Conservation (phyloP, 2,888 invertebrate genomes). For the Trichogramma dendrolimi region DNA sequence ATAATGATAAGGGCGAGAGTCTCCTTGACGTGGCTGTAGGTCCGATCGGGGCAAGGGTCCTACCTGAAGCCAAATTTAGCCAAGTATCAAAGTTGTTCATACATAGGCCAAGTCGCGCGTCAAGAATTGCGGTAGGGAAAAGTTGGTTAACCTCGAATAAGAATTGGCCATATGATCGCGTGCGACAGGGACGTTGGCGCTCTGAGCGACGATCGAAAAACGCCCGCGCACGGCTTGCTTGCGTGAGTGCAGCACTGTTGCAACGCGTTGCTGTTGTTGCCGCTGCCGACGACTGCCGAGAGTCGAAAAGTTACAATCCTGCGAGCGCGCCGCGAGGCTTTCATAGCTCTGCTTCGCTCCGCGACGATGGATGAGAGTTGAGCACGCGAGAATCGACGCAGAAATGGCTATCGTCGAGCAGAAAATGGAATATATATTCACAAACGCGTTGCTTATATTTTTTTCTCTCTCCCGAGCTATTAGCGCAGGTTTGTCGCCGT, state of each 20-base stretch:
- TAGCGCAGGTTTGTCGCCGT: too few relatives aligned
- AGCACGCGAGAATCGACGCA: conserved; percentile 37
- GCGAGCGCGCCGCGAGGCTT: too few relatives aligned
- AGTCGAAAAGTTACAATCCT: too few relatives aligned
- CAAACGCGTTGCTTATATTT: background rate
- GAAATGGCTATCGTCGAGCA: conserved; percentile 28
- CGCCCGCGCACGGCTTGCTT: conserved; percentile 18
- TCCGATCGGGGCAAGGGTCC: too few relatives aligned
- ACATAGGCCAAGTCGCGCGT: too few relatives aligned
- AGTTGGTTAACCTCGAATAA: conserved; percentile 43
- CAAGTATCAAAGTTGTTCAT: too few relatives aligned
- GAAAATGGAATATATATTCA: conserved; percentile 22
- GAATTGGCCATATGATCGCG: conserved; percentile 31
- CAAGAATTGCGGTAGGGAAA: conserved; percentile 28
- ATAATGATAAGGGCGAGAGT: too few relatives aligned
- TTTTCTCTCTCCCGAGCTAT: background rate
- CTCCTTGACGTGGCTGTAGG: too few relatives aligned
- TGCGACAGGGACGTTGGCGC: conserved; percentile 36
- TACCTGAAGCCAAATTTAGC: too few relatives aligned
- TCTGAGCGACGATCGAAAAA: conserved; percentile 21
- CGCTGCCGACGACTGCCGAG: too few relatives aligned
- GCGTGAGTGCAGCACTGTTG: background rate
- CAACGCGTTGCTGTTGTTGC: background rate
- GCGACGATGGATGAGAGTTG: conserved; percentile 28
- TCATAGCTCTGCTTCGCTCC: background rate